Percentiles rank a stretch among this genome's conserved stretches.
Evolutionary conservation across 1,140 invertebrate species (phyloP).

Genomic region (Drosophila pachea): DNA sequence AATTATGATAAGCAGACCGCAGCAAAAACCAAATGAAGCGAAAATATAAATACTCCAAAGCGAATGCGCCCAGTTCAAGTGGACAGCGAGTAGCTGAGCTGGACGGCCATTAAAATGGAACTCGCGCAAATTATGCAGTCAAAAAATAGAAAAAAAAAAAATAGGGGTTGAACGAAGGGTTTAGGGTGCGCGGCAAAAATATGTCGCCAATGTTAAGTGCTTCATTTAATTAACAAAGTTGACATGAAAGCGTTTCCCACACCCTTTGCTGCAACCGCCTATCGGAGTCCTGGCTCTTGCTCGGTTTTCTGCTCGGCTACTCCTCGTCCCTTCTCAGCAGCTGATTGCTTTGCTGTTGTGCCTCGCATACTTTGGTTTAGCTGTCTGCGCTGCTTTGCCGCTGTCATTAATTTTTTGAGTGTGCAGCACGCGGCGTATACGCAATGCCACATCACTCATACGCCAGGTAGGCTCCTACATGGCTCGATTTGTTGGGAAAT

Average conservation of each 20-base stretch:
- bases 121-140: slow-evolving; percentile 59
- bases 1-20: slow-evolving; percentile 61
- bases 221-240: slow-evolving; percentile 77
- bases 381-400: slow-evolving; percentile 25
- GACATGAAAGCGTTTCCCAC: slow-evolving; percentile 61
- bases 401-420: slow-evolving; percentile 31
- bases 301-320: too few relatives aligned
- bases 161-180: background rate
- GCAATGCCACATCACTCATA: slow-evolving; percentile 46
- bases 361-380: slow-evolving; percentile 1
- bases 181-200: slow-evolving; percentile 40
- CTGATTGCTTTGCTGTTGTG: background rate
- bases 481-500: slow-evolving; percentile 54
- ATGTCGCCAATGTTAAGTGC: slow-evolving; percentile 73
- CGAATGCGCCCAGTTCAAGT: slow-evolving; percentile 9
- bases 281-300: background rate
- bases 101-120: slow-evolving; percentile 65
- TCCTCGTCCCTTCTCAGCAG: too few relatives aligned
- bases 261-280: background rate
- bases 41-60: background rate
- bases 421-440: slow-evolving; percentile 24
- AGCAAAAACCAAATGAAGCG: background rate
- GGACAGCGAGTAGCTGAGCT: slow-evolving; percentile 12
- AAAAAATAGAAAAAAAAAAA: slow-evolving; percentile 20
- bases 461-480: slow-evolving; percentile 54